Evolutionary conservation across 2,797 vertebrate genomes (phyloP), one percentile per base, ranked within the genome.

Genomic region (Muraenolepis orangiensis): DNA sequence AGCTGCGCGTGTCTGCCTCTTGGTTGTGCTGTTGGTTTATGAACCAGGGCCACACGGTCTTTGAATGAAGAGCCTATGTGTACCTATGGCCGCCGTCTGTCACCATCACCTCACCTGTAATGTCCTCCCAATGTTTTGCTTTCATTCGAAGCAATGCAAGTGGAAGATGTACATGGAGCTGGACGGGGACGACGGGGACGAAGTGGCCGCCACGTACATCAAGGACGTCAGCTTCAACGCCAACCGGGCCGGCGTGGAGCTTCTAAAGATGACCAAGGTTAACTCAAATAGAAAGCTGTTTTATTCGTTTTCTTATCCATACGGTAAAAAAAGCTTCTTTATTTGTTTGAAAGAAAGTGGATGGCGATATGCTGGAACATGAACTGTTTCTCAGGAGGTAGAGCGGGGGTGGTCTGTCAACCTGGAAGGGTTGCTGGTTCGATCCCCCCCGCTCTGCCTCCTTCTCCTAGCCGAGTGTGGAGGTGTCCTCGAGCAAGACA

Each of bases 161-260:
- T 99, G 98, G 98, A 99, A 99, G 94, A 96, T 98, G 95, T 99
- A 98, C 89, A 93, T 98, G 95, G 98, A 99, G 86, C 94, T 98
- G 78, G 98, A 99, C 75, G 98, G 98, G 78, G 97, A 99, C 85
- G 97, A 98, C 82, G 93, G 98, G 78, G 97, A 99, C 85, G 97
- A 98, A 82, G 93, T 98, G 73, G 97, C 98, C 72, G 90, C 98
- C 82, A 96, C 97, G 36, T 99, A 98, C 90, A 98, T 99, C 91
- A 99, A 97, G 93, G 97, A 99, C 74, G 95, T 99, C 81, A 94
- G 94, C 87, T 99, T 99, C 90, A 96, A 93, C 86, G 91, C 93
- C 89, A 96, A 96, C 92, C 92, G 95, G 70, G 92, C 92, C 76
- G 94, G 96, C 85, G 92, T 91, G 81, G 96, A 98, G 81, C 84